Conservation (phyloP, 2,113 vertebrate genomes). For the Coregonus clupeaformis region DNA sequence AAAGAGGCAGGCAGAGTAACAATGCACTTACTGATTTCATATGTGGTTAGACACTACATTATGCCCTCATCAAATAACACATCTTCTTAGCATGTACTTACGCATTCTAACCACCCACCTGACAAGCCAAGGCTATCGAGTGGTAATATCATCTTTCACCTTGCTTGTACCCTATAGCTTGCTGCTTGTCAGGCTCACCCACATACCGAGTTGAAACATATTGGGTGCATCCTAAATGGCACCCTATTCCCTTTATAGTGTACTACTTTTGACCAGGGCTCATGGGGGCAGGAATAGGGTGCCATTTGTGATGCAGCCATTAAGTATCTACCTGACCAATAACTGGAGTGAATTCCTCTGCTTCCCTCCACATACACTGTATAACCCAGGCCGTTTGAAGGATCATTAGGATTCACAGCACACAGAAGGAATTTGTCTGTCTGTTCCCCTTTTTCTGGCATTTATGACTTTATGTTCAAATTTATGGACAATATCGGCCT, state of each 20-base stretch:
- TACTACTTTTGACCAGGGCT: too few species aligned
- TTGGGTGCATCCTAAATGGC: too few species aligned
- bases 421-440: constrained; percentile 50
- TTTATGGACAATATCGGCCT: constrained; percentile 71
- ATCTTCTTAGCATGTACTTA: neutral
- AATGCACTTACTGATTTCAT: too few species aligned
- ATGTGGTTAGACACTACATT: too few species aligned
- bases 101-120: neutral
- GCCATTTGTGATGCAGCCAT: neutral
- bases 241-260: too few species aligned
- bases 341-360: constrained; percentile 20
- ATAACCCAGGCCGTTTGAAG: constrained; percentile 1
- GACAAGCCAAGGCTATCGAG: neutral
- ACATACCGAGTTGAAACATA: neutral
- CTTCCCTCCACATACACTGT: constrained; percentile 8
- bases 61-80: too few species aligned
- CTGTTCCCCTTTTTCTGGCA: constrained; percentile 65
- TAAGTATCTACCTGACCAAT: constrained; percentile 18
- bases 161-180: neutral
- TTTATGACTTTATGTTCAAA: constrained; percentile 68
- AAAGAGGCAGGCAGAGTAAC: too few species aligned
- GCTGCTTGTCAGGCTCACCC: neutral
- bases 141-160: constrained; percentile 10
- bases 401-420: constrained; percentile 61
- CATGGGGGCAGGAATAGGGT: neutral